Base-by-base conservation (phyloP, 2,888 invertebrate species). In the Leptogaster cylindrica region DNA sequence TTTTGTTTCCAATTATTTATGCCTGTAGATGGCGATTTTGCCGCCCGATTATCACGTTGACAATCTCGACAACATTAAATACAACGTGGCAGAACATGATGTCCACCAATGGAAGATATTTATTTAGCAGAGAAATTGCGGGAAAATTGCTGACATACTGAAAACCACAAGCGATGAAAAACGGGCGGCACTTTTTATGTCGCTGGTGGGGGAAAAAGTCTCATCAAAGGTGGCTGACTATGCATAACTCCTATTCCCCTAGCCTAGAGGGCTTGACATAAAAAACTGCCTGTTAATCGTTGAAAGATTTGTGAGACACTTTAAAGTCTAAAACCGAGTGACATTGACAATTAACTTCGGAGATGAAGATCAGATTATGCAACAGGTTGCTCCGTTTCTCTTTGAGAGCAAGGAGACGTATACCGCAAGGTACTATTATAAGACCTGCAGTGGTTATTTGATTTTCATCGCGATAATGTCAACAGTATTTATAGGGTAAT, bases 31-130 rank as follows among this genome's bases (percentile, higher is more conserved):
- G 31, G 48, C 33, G 63, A 64, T 64, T 50, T 50, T 65, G 46
- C 50, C 65, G 66, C 28, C 27, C 44, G 66, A 66, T 66, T 66
- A 66, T 66, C 66, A 66, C 44, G 51, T 52, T 66, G 55, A 66
- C 66, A 66, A 66, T 66, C 66, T 66, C 14, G 44, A 52, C 44
- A 52, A 44, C 66, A 66, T 66, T 55, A 55, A 66, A 66, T 66
- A 66, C 66, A 46, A 66, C 44, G 55, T 66, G 66, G 66, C 46
- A 58, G 58, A 66, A 66, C 66, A 66, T 58, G 48, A 58, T 66
- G 66, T 55, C 55, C 66, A 36, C 41, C 52, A 52, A 52, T 65
- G 51, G 27, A 52, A 41, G 52, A 65, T 51, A 65, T 65, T 65
- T 51, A 48, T 64, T 50, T 33, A 64, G 48, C 20, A 51, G 31